These are phyloP conservation scores for Alethe castanea DNA, from an alignment of 2,113 vertebrate species.

Conservation along the genomic window DNA sequence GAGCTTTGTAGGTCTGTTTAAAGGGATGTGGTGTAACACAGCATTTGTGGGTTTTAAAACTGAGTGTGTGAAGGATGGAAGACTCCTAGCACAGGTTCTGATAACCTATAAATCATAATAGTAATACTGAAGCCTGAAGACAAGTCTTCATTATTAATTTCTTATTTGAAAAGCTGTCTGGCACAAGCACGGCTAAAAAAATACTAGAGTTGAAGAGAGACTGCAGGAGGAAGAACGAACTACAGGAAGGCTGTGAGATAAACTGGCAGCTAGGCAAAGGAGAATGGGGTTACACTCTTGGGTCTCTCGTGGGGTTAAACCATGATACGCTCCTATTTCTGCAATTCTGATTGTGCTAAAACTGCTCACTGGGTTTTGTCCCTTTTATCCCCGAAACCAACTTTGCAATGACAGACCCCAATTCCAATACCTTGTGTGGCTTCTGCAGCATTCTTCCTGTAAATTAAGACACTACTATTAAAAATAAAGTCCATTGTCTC, in stretches of 20 bases:
- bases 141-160: not conserved
- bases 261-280: not conserved
- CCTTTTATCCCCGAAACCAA: not conserved
- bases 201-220: not conserved
- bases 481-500: not conserved
- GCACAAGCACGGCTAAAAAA: not conserved
- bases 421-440: fast-evolving
- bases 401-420: not conserved
- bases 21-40: fast-evolving
- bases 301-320: fast-evolving
- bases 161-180: not conserved
- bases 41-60: not conserved
- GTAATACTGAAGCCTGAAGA: not conserved
- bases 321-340: not conserved
- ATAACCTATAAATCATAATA: not conserved
- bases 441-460: not conserved
- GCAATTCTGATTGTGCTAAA: not conserved
- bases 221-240: not conserved
- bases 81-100: not conserved
- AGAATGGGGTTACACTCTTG: not conserved
- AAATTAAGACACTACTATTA: not conserved
- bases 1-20: not conserved
- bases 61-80: not conserved
- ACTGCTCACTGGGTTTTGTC: not conserved
- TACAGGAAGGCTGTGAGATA: not conserved